A percentile compares a stretch with the other conserved stretches of the same genome.
These are phyloP conservation scores for Tenthredo scrophulariae DNA, from an alignment of 2,888 invertebrate species.

Conservation along the genomic window DNA sequence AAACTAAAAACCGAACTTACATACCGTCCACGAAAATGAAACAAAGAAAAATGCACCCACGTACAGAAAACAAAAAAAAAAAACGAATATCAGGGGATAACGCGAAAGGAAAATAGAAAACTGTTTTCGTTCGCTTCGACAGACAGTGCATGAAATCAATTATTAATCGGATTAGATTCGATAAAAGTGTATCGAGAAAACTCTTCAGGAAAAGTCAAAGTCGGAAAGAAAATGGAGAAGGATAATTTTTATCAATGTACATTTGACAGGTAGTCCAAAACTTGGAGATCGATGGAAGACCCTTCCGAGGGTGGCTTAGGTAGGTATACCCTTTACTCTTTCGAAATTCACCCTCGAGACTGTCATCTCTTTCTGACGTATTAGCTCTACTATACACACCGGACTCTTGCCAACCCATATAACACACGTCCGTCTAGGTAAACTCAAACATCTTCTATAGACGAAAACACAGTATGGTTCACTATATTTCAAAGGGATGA, in stretches of 20 bases:
- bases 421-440: background rate
- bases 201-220: background rate
- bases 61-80: background rate
- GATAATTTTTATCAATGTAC: conserved; percentile 8
- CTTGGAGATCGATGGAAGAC: conserved; percentile 27
- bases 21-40: background rate
- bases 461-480: background rate
- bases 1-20: too few relatives aligned
- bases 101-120: background rate
- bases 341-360: conserved; percentile 10
- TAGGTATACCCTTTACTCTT: conserved; percentile 12
- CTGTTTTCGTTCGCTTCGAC: too few relatives aligned
- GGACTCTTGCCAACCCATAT: background rate
- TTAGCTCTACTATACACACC: conserved; percentile 30
- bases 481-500: background rate
- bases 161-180: conserved; percentile 3
- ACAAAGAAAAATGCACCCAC: background rate
- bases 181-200: background rate
- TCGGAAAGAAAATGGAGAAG: background rate
- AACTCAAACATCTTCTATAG: background rate
- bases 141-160: background rate
- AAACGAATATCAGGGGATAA: background rate
- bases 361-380: conserved; percentile 33
- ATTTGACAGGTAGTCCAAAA: conserved; percentile 34
- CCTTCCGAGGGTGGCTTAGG: conserved; percentile 1